Evolutionary conservation across 2,113 vertebrate species (phyloP), one percentile per base, ranked within the genome.

Genomic region (Semnornis frantzii): DNA sequence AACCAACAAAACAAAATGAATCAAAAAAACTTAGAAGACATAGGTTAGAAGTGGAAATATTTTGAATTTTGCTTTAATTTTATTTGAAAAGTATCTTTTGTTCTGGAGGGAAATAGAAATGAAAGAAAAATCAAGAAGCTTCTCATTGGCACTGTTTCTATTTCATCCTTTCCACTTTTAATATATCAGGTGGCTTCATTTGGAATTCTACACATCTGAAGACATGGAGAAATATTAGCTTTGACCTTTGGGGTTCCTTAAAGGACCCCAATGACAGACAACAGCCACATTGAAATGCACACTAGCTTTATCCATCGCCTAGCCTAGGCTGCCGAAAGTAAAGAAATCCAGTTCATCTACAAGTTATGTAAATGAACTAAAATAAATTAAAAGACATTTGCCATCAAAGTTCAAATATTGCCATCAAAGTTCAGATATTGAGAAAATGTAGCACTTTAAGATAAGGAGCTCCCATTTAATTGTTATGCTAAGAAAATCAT

Each of bases 401-500:
- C 15, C 55, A 75, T 39, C 28, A 50, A 44, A 69, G 31, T 3
- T 79, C 48, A 48, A 66, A 42, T 59, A 59, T 4, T 54, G 30
- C 42, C 42, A 42, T 42, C 42, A 14, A 37, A 71, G 31, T 2
- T 78, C 46, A 46, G 70, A 42, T 58, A 59, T 4, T 48, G 30
- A 74, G 6, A 48, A 86, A 62, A 37, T 5, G 4, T 10, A 42
- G 15, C 12, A 64, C 16, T 68, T 78, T 30, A 72, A 31, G 25
- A 16, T 33, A 39, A 69, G 31, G 24, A n/a, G 1, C 15, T 54
- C 16, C 42, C 84, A 12, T 0, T 0, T 25, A 77, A 48, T 11
- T 20, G 4, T 18, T 8, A 14, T 10, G 9, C 6, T 31, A 30
- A 39, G 12, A n/a, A 65, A 74, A 79, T 6, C 3, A 6, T 13